Evolutionary conservation across 2,888 invertebrate species (phyloP).

Genomic region (Eumacrocentrus americanus): DNA sequence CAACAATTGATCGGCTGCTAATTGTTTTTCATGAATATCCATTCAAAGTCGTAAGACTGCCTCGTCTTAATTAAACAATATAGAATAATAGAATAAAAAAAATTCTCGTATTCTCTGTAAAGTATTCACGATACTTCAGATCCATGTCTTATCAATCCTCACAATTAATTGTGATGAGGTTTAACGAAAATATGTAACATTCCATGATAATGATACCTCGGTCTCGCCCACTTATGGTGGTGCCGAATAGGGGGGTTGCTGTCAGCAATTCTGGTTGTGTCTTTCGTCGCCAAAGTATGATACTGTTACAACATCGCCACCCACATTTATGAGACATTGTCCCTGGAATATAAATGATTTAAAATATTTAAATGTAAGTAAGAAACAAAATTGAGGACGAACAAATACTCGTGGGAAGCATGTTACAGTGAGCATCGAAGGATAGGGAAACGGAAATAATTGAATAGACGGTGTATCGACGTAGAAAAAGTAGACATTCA

Average conservation of each 20-base stretch:
- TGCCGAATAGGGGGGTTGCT: constrained; percentile 56
- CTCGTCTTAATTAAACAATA: no score
- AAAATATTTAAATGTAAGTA: neutral
- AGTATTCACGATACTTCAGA: no score
- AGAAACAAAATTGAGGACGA: no score
- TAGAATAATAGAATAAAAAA: no score
- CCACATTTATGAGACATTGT: constrained; percentile 93
- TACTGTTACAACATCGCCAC: constrained; percentile 90
- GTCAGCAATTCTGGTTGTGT: constrained; percentile 54
- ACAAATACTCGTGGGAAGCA: neutral
- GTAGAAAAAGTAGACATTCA: no score
- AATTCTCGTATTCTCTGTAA: no score
- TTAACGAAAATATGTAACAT: neutral
- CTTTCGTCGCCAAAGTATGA: constrained; percentile 70
- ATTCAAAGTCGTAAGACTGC: no score
- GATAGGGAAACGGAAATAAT: neutral
- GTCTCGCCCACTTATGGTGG: constrained; percentile 46
- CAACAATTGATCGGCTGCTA: no score
- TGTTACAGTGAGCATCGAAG: neutral
- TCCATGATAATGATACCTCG: neutral
- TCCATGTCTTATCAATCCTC: no score
- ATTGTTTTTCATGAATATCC: no score
- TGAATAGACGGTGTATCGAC: neutral
- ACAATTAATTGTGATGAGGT: neutral
- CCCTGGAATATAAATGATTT: constrained; percentile 70